Conservation (phyloP, 2,113 vertebrate species). For the Zeus faber region DNA sequence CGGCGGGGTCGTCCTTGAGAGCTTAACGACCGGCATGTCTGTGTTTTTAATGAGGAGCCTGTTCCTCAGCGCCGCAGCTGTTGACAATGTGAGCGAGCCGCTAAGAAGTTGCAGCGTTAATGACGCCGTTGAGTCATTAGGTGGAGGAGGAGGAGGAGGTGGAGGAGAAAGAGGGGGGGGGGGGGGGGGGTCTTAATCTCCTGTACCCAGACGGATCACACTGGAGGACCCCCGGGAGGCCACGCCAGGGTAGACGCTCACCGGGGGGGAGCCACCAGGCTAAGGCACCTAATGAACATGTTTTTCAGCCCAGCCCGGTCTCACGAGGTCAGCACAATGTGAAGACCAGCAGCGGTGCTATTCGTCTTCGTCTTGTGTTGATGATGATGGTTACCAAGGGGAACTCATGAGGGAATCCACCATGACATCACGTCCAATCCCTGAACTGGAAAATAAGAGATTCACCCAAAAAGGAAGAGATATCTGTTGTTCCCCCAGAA, state of each 20-base stretch:
- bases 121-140: constrained; percentile 54
- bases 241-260: constrained; percentile 49
- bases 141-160: background rate
- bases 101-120: constrained; percentile 46
- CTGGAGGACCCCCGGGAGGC: constrained; percentile 37
- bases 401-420: too few relatives aligned
- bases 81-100: too few relatives aligned
- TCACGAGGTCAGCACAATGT: too few relatives aligned
- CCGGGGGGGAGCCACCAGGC: constrained; percentile 34
- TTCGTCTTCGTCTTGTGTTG: too few relatives aligned
- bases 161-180: background rate
- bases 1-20: constrained; percentile 47
- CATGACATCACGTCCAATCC: too few relatives aligned
- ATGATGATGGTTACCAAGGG: too few relatives aligned
- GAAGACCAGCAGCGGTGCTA: too few relatives aligned
- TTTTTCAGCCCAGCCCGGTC: too few relatives aligned
- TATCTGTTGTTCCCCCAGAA: too few relatives aligned
- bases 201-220: constrained; percentile 41
- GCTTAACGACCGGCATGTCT: constrained; percentile 59
- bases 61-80: constrained; percentile 50
- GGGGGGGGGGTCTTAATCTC: background rate
- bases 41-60: constrained; percentile 63
- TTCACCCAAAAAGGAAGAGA: too few relatives aligned
- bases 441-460: too few relatives aligned
- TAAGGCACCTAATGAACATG: constrained; percentile 49